phyloP scores from a whole-genome alignment of 2,888 invertebrate species.

The Eupithecia dodoneata region DNA sequence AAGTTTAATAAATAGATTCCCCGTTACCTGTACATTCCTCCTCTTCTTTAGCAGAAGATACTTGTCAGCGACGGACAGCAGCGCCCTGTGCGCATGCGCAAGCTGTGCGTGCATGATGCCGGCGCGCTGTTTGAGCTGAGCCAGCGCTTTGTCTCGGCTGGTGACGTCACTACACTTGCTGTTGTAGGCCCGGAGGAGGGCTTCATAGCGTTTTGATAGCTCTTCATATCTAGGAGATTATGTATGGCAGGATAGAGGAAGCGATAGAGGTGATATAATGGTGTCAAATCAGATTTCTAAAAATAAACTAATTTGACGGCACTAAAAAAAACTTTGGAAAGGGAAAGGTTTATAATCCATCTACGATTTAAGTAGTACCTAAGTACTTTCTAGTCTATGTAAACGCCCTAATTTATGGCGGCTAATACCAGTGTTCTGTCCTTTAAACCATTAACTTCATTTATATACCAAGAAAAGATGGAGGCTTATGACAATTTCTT shows the following conservation, averaged over 20 bases:
- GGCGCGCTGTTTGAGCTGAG: conserved; percentile 52
- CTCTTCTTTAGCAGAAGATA: conserved; percentile 64
- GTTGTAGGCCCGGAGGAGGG: conserved; percentile 64
- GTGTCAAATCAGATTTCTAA: background rate
- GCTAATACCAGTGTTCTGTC: too few relatives aligned
- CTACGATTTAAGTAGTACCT: too few relatives aligned
- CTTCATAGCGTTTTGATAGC: conserved; percentile 67
- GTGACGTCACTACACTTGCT: conserved; percentile 57
- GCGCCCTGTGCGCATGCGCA: conserved; percentile 57
- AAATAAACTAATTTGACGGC: background rate
- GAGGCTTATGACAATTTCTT: too few relatives aligned
- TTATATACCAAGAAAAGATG: too few relatives aligned
- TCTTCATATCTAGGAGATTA: conserved; percentile 69
- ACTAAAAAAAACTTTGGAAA: background rate
- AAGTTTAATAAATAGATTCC: background rate
- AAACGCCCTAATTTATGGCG: too few relatives aligned
- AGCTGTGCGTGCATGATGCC: conserved; percentile 57
- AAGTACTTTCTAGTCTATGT: too few relatives aligned
- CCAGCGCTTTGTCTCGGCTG: conserved; percentile 55
- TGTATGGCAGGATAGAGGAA: background rate
- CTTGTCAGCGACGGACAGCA: conserved; percentile 69
- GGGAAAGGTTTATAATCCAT: too few relatives aligned
- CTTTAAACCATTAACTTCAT: too few relatives aligned
- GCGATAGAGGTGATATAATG: background rate
- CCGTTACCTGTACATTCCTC: conserved; percentile 58